Percentiles rank a stretch among this genome's conserved stretches.
Conservation (phyloP, 2,113 vertebrate genomes). For the Phylloscopus trochilus region DNA sequence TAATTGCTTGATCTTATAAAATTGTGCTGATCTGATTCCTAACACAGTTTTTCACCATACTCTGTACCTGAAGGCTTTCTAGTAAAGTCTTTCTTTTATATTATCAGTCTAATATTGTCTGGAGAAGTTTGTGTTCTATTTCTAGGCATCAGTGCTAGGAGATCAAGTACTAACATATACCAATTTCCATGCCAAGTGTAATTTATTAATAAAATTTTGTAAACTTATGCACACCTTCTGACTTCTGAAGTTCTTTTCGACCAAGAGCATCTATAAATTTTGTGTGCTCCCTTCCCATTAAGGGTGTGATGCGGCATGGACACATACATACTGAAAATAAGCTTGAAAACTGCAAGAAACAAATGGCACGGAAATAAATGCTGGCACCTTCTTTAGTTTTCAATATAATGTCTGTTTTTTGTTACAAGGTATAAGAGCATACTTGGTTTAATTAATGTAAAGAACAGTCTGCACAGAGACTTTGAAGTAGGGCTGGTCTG, state of each 20-base stretch:
- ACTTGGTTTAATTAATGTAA: background rate
- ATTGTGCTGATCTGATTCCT: accelerated
- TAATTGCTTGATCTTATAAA: background rate
- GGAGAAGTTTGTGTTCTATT: background rate
- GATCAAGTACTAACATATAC: background rate
- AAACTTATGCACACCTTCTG: background rate
- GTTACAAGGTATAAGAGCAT: background rate
- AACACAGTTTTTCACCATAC: accelerated
- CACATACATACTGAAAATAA: background rate
- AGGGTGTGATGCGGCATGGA: background rate
- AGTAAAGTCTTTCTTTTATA: background rate
- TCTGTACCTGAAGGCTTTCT: background rate
- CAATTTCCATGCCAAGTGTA: background rate
- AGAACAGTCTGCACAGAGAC: background rate
- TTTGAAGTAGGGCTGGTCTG: background rate
- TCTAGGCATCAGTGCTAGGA: background rate
- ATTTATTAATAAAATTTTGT: background rate
- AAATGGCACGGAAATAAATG: background rate
- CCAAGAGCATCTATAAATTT: background rate
- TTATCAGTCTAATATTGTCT: background rate
- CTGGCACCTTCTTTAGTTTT: background rate
- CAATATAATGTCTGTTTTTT: background rate
- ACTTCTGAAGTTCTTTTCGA: background rate
- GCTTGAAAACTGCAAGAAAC: background rate
- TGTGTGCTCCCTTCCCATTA: background rate